Conservation (phyloP, 1,140 invertebrate species). For the Caenorhabditis tropicalis region DNA sequence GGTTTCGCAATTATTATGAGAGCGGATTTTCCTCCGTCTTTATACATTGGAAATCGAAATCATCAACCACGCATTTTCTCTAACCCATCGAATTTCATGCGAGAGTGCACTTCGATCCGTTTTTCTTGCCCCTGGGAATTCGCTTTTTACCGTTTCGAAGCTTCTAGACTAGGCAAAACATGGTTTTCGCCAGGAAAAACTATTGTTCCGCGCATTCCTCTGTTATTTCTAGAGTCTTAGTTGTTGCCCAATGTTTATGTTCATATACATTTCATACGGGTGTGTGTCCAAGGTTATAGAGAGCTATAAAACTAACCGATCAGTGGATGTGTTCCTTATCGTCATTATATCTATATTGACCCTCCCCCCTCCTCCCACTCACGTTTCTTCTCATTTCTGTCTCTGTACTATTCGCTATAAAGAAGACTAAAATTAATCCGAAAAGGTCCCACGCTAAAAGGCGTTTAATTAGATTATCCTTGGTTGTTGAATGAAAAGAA, state of each 20-base stretch:
- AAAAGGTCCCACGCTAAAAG: conserved; percentile 24
- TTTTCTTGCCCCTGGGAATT: not conserved
- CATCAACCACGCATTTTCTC: not conserved
- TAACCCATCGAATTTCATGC: conserved; percentile 22
- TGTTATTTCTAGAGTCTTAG: not conserved
- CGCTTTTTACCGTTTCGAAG: not conserved
- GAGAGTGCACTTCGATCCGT: not conserved
- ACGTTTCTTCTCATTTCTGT: not conserved
- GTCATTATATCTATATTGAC: conserved; percentile 42
- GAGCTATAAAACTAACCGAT: conserved; percentile 45
- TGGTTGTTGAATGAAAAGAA: not conserved
- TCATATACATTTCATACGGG: conserved; percentile 25
- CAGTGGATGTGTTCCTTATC: conserved; percentile 35
- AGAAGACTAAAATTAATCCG: not conserved
- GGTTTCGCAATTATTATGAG: conserved; percentile 41
- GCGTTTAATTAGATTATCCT: conserved; percentile 28
- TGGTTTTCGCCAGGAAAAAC: too few species aligned
- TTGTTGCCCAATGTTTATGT: conserved; percentile 26
- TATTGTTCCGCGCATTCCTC: not conserved
- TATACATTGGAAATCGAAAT: conserved; percentile 28
- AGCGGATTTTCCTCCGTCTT: not conserved
- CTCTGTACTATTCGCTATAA: not conserved
- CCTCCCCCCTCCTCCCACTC: not conserved
- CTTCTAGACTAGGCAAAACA: too few species aligned
- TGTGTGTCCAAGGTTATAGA: conserved; percentile 39